Percentiles rank a stretch among this genome's conserved stretches.
phyloP scores from a whole-genome alignment of 2,113 vertebrate species.

The Naja naja region DNA sequence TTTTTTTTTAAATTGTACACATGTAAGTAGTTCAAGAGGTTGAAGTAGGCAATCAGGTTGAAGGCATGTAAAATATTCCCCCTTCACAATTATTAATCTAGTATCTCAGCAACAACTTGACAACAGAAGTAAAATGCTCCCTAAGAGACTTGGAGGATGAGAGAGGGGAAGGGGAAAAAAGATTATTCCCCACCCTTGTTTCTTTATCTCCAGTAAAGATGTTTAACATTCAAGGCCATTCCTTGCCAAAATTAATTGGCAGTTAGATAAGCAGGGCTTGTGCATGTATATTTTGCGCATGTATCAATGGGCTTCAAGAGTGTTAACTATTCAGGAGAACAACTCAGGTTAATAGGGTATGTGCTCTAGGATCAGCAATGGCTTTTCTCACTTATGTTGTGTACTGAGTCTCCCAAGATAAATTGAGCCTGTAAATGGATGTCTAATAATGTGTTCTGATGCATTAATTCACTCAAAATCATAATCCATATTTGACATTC shows the following conservation, averaged over 20 bases:
- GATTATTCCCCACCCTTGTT: neutral
- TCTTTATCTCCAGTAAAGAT: slow-evolving; percentile 67
- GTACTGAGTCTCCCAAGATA: slow-evolving; percentile 38
- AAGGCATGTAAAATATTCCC: slow-evolving; percentile 60
- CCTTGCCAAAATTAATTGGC: slow-evolving; percentile 73
- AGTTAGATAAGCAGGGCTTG: slow-evolving; percentile 62
- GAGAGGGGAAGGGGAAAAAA: accelerated
- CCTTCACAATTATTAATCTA: slow-evolving; percentile 64
- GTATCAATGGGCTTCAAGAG: slow-evolving; percentile 42
- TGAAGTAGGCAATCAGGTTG: slow-evolving; percentile 48
- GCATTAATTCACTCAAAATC: slow-evolving; percentile 39
- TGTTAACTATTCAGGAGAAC: slow-evolving; percentile 32
- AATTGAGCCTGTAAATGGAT: slow-evolving; percentile 42
- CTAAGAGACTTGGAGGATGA: slow-evolving; percentile 59
- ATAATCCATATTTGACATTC: slow-evolving; percentile 10
- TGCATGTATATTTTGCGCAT: slow-evolving; percentile 63
- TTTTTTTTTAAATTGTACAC: neutral
- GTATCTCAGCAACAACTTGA: slow-evolving; percentile 76
- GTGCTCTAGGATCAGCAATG: slow-evolving; percentile 36
- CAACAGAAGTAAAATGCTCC: slow-evolving; percentile 70
- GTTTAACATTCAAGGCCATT: slow-evolving; percentile 70
- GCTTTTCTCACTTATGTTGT: slow-evolving; percentile 11
- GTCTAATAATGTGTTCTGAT: slow-evolving; percentile 48
- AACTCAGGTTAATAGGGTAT: slow-evolving; percentile 35
- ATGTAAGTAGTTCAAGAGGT: slow-evolving; percentile 47